Conservation (phyloP, 92 coral and sea anemone species). For the Epizoanthus ramosus region DNA sequence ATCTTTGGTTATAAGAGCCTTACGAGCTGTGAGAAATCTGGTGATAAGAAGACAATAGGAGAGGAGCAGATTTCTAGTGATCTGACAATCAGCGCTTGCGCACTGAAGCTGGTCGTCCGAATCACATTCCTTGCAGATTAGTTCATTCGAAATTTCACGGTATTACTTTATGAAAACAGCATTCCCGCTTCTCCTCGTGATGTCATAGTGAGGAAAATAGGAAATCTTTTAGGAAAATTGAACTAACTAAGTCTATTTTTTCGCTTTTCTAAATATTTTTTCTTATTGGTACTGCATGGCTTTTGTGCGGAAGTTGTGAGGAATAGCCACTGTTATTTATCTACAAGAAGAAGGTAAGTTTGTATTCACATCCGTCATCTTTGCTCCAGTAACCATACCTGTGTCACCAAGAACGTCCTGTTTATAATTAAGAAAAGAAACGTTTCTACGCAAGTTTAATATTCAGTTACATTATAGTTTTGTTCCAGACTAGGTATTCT, state of each 20-base stretch:
- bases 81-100: slow-evolving; percentile 14
- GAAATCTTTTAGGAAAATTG: slow-evolving; percentile 49
- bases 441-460: not conserved
- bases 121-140: slow-evolving; percentile 62
- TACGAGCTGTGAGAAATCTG: not conserved
- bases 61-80: not conserved
- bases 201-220: slow-evolving; percentile 74
- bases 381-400: not conserved
- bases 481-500: not conserved
- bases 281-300: slow-evolving; percentile 8
- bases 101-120: slow-evolving; percentile 3
- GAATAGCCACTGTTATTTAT: not conserved
- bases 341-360: slow-evolving; percentile 12
- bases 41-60: not conserved
- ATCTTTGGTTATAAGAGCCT: not conserved
- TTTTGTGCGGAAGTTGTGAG: slow-evolving; percentile 14
- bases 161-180: slow-evolving; percentile 95
- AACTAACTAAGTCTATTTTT: slow-evolving; percentile 8
- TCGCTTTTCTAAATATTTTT: not conserved
- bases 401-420: not conserved
- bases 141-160: slow-evolving; percentile 47
- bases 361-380: not conserved
- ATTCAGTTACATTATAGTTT: not conserved
- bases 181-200: slow-evolving; percentile 67
- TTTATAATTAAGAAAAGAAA: not conserved